Base-by-base conservation (phyloP, 2,797 vertebrate genomes). In the Thamnophis elegans region DNA sequence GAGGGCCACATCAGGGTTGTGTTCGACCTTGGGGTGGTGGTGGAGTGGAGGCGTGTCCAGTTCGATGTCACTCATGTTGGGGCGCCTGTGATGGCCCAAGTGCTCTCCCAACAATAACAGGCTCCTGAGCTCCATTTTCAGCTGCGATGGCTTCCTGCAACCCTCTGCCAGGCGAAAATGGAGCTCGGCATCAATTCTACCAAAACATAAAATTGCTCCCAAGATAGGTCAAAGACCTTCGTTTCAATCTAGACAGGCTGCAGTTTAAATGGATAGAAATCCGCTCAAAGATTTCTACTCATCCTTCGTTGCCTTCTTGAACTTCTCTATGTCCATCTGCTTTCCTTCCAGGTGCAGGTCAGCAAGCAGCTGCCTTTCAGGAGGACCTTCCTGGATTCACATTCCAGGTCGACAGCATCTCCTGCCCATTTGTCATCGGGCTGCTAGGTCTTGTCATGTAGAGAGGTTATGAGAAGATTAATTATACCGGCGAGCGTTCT, bases 381-480 rank as follows among this genome's bases (percentile, higher is more conserved):
- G 90, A 94, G 93, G 91, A 94, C 93, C 90, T 91, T 96, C 85
- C 54, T 96, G 93, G 91, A 93, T 95, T 95, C 94, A 91, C 94
- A 93, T 96, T 96, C 94, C 82, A 90, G 89, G 90, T 89, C 91
- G 95, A 96, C 95, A 94, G 94, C 94, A 85, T 94, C 92, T 95
- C 93, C 95, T 94, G 96, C 94, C 95, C 95, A 93, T 96, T 95
- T 96, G 94, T 96, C 95, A 94, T 96, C 96, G 95, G 94, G 87
- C 87, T 96, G 95, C 95, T 96, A 94, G 89, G 87, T 85, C 91
- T 96, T 94, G 36, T 97, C 94, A 93, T 94, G 93, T 92, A 94
- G 32, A 9, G 86, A 93, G 91, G 92, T 95, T 95, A 96, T 95
- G 96, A 95, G 96, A 96, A 96, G 95, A 94, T 82, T 96, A 94